Percentiles rank a stretch among this genome's conserved stretches.
phyloP scores from a whole-genome alignment of 2,797 vertebrate species.

The Tokudaia tokunoshimensis region DNA sequence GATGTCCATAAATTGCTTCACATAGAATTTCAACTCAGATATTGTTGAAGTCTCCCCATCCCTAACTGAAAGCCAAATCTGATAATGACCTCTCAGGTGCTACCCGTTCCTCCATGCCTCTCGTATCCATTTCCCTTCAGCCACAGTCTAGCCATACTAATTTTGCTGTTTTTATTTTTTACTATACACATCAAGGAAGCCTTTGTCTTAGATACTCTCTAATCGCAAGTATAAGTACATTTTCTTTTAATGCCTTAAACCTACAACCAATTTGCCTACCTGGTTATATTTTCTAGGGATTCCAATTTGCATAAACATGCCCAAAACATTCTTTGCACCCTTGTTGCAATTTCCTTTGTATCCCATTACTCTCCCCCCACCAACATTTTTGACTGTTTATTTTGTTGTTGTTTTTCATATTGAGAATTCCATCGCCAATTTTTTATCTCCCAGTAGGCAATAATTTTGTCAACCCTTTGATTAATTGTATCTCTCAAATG shows the following conservation, averaged over 20 bases:
- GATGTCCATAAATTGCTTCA: not conserved
- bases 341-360: not conserved
- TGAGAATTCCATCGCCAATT: not conserved
- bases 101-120: rapidly evolving
- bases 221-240: not conserved
- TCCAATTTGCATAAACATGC: not conserved
- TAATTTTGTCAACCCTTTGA: not conserved
- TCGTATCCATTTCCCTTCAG: not conserved
- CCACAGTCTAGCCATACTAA: not conserved
- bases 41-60: not conserved
- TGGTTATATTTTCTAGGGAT: not conserved
- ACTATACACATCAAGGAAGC: not conserved
- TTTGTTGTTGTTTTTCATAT: not conserved
- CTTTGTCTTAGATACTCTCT: not conserved
- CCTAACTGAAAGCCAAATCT: not conserved
- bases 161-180: not conserved
- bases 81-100: not conserved
- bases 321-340: rapidly evolving
- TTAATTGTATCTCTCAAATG: not conserved
- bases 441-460: not conserved
- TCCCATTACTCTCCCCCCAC: not conserved
- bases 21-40: not conserved
- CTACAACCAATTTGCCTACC: not conserved
- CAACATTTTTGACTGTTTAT: not conserved
- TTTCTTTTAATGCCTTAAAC: not conserved